These are phyloP conservation scores for Paelopatides confundens DNA, from an alignment of 53 echinoderm and acorn worm species.

Conservation along the genomic window DNA sequence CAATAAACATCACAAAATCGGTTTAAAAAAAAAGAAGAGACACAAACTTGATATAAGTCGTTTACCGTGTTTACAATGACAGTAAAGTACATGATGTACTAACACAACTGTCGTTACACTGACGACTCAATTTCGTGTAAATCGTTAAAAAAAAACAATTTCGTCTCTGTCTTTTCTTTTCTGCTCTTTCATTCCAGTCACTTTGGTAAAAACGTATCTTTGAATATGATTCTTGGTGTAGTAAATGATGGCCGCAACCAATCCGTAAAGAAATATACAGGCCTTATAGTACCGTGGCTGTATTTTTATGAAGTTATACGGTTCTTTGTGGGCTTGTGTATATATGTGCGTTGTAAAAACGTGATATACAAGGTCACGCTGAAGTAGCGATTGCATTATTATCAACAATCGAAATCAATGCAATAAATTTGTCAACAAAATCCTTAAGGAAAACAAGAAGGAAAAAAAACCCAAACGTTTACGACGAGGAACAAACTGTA, in stretches of 20 bases:
- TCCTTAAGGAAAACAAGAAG: background rate
- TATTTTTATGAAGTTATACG: background rate
- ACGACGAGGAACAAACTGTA: background rate
- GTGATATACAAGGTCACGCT: background rate
- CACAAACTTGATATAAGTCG: background rate
- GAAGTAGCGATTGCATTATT: background rate
- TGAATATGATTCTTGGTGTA: background rate
- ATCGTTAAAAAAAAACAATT: too few species aligned
- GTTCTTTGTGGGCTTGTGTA: background rate
- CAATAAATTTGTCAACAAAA: constrained; percentile 28
- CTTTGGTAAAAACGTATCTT: background rate
- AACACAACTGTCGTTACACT: too few species aligned
- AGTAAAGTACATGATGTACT: too few species aligned
- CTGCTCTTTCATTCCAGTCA: too few species aligned
- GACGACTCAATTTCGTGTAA: too few species aligned
- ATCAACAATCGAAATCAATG: constrained; percentile 25
- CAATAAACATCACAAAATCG: too few species aligned
- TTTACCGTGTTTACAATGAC: background rate
- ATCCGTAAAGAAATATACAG: background rate
- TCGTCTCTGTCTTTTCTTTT: too few species aligned
- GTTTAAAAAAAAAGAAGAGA: background rate
- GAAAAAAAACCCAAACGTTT: background rate
- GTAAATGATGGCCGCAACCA: background rate
- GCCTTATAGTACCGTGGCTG: background rate
- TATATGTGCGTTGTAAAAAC: background rate